Evolutionary conservation across 1,140 invertebrate species (phyloP), one percentile per base, ranked within the genome.

Genomic region (Lethrus apterus): DNA sequence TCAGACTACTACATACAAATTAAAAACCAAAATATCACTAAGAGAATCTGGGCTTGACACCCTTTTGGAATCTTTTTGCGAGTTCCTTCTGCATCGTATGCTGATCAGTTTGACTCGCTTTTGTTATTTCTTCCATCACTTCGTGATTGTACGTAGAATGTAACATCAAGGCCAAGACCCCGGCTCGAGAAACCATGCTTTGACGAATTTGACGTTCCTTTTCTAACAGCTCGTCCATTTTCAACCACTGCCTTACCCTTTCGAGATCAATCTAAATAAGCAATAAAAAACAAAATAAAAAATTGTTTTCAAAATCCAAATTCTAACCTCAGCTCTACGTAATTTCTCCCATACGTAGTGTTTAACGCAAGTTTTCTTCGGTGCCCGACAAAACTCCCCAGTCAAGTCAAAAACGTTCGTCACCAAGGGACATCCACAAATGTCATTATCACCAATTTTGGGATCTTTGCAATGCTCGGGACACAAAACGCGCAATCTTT

Each of bases 401-500:
- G 85, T 89, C 0, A 74, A 70, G 48, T 82, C 79, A 63, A 92
- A 92, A 0, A 92, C 80, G 58, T 92, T 83, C 9, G 77, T 77
- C 0, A 91, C 83, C 0, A 97, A 62, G 0, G 93, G 93, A 69
- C 86, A 94, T 0, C 93, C 93, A 66, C 93, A 98, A 0, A 96
- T 84, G 59, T 89, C 84, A 7, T 75, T 75, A 52, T 86, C 84
- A 43, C 71, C 77, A 20, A 95, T 81, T 74, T 95, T 93, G 0
- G 89, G 85, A 62, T 98, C 93, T 72, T 98, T 98, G 48, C 86
- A 91, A 66, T 99, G 96, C 62, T 99, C 96, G 0, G 96, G 93
- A 69, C 96, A 99, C 15, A 99, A 74, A 2, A 98, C 91, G 54
- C 90, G 78, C 10, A 99, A 68, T 35, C 95, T 70, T 70, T 98